phyloP scores from a whole-genome alignment of 1,140 invertebrate species.

The Batillaria attramentaria region DNA sequence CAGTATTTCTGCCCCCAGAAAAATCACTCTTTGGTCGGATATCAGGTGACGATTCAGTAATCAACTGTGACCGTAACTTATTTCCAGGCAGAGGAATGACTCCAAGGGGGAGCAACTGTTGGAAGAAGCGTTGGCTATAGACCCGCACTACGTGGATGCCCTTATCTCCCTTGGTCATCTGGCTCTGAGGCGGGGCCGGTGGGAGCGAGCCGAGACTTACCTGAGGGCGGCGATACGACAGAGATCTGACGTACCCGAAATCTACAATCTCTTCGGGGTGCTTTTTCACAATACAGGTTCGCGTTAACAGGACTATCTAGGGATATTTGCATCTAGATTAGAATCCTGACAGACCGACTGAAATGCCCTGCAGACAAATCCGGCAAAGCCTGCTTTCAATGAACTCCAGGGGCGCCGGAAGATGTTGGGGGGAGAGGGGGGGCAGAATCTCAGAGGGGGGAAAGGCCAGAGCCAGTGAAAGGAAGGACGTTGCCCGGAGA shows the following conservation, averaged over 20 bases:
- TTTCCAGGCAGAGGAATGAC: conserved; percentile 46
- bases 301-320: neutral
- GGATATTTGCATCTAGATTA: too few species aligned
- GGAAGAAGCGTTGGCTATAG: conserved; percentile 48
- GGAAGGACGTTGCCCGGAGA: too few species aligned
- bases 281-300: conserved; percentile 71
- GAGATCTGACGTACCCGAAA: conserved; percentile 64
- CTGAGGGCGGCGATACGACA: conserved; percentile 43
- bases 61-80: too few species aligned
- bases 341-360: too few species aligned
- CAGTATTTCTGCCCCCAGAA: neutral
- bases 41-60: neutral
- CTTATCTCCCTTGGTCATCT: conserved; percentile 48
- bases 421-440: too few species aligned
- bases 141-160: conserved; percentile 50
- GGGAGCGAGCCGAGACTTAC: conserved; percentile 48
- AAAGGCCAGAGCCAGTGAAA: too few species aligned
- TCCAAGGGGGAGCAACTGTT: conserved; percentile 46
- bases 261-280: conserved; percentile 70
- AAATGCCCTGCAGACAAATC: too few species aligned
- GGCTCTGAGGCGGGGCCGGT: conserved; percentile 43
- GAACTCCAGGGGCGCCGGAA: too few species aligned
- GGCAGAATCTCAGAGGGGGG: too few species aligned
- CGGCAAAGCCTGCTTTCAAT: neutral
- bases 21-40: neutral